Percentiles rank a stretch among this genome's conserved stretches.
Conservation (phyloP, 53 echinoderm and acorn worm genomes). For the Temnopleurus reevesii region DNA sequence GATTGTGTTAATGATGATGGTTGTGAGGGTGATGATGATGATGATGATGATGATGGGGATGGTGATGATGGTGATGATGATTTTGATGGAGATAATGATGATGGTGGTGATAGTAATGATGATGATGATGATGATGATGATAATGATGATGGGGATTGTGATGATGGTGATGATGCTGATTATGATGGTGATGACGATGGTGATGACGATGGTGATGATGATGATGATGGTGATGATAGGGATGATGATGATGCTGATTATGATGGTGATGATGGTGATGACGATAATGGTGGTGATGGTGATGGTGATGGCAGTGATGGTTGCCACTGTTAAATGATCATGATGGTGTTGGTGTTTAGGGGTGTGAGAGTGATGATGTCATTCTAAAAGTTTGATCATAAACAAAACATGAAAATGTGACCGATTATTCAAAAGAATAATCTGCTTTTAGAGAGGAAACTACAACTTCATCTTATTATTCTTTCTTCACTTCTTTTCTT, state of each 20-base stretch:
- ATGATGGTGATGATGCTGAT: conserved; percentile 11
- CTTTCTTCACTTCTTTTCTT: too few species aligned
- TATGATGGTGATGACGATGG: conserved; percentile 32
- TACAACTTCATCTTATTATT: too few species aligned
- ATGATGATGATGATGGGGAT: conserved; percentile 18
- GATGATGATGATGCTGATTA: conserved; percentile 21
- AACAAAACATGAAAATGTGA: too few species aligned
- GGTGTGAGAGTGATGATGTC: conserved; percentile 6
- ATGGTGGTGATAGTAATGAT: neutral
- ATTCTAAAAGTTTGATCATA: too few species aligned
- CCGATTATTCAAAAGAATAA: too few species aligned
- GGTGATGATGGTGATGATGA: conserved; percentile 23
- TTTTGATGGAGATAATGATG: conserved; percentile 7
- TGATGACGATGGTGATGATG: conserved; percentile 40
- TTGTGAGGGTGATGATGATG: neutral
- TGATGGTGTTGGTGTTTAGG: conserved; percentile 40
- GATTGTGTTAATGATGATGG: neutral
- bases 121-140: neutral
- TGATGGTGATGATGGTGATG: conserved; percentile 25
- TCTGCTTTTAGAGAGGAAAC: too few species aligned
- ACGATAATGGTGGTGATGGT: neutral
- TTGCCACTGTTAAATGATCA: neutral
- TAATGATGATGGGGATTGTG: neutral
- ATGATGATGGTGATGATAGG: conserved; percentile 47
- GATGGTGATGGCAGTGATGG: conserved; percentile 24